A percentile compares a stretch with the other conserved stretches of the same genome.
These are phyloP conservation scores for Periophthalmodon schlosseri DNA, from an alignment of 2,113 vertebrate genomes.

Conservation along the genomic window DNA sequence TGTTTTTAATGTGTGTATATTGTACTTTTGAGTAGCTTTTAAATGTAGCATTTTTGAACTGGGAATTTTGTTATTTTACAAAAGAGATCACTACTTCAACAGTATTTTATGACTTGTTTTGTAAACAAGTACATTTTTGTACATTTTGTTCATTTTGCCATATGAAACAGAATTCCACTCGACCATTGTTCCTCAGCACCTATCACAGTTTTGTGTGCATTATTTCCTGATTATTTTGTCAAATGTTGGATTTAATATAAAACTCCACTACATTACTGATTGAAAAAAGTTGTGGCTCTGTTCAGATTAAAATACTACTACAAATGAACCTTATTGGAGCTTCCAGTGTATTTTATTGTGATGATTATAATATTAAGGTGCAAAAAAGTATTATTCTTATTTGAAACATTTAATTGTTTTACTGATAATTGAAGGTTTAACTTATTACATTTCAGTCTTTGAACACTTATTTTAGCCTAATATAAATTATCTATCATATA, in stretches of 20 bases:
- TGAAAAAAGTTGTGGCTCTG: not conserved
- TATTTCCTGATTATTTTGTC: not conserved
- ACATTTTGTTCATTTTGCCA: too few species aligned
- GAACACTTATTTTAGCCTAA: not conserved
- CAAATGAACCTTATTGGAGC: not conserved
- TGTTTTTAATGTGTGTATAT: conserved; percentile 41
- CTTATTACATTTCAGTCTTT: not conserved
- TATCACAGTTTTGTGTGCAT: not conserved
- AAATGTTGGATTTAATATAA: conserved; percentile 5
- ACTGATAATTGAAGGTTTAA: too few species aligned
- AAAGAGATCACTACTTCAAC: not conserved
- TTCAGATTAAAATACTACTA: not conserved
- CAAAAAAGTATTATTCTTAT: too few species aligned
- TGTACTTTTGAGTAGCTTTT: conserved; percentile 38
- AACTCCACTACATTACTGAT: not conserved
- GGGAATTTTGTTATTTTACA: conserved; percentile 10
- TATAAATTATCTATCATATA: too few species aligned
- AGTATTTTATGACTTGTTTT: conserved; percentile 1
- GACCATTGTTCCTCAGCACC: not conserved
- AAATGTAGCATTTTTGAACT: conserved; percentile 28
- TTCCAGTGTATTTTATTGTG: not conserved
- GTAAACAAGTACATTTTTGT: not conserved
- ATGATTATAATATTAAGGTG: not conserved
- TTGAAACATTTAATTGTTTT: too few species aligned
- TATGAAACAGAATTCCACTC: not conserved